Evolutionary conservation across 2,113 vertebrate genomes (phyloP).

Genomic region (Leucopsar rothschildi): DNA sequence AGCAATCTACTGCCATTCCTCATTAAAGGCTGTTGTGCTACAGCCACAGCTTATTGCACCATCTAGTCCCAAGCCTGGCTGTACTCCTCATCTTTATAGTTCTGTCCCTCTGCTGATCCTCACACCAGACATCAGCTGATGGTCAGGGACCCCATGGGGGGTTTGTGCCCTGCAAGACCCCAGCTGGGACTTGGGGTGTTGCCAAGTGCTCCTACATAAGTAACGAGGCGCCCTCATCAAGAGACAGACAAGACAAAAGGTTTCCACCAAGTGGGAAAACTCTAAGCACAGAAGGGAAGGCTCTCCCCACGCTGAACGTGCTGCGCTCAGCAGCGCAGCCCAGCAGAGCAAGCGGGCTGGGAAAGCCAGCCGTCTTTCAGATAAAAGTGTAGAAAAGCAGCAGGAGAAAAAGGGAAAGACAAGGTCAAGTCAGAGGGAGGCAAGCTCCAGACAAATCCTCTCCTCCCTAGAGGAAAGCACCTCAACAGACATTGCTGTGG

Average conservation of each 20-base stretch:
- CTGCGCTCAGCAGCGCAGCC: not conserved
- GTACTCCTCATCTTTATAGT: not conserved
- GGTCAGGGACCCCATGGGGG: accelerated
- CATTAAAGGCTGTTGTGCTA: not conserved
- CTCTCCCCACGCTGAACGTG: not conserved
- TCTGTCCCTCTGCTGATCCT: not conserved
- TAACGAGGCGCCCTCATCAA: not conserved
- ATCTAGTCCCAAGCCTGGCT: not conserved
- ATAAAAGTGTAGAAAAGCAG: not conserved
- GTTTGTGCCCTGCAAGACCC: not conserved
- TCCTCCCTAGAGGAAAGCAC: not conserved
- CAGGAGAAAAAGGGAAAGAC: not conserved
- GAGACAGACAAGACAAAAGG: slow-evolving; percentile 7
- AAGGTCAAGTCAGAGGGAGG: not conserved
- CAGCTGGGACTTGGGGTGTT: not conserved
- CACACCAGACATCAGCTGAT: not conserved
- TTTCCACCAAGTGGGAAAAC: not conserved
- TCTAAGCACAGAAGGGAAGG: not conserved
- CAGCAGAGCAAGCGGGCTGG: not conserved
- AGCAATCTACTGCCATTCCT: not conserved
- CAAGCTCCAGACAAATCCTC: not conserved
- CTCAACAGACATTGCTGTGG: not conserved
- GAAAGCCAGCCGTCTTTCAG: not conserved
- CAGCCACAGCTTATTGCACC: accelerated
- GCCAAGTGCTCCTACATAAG: not conserved